A percentile compares a stretch with the other conserved stretches of the same genome.
Conservation (phyloP, 2,113 vertebrate genomes). For the Callocephalon fimbriatum region DNA sequence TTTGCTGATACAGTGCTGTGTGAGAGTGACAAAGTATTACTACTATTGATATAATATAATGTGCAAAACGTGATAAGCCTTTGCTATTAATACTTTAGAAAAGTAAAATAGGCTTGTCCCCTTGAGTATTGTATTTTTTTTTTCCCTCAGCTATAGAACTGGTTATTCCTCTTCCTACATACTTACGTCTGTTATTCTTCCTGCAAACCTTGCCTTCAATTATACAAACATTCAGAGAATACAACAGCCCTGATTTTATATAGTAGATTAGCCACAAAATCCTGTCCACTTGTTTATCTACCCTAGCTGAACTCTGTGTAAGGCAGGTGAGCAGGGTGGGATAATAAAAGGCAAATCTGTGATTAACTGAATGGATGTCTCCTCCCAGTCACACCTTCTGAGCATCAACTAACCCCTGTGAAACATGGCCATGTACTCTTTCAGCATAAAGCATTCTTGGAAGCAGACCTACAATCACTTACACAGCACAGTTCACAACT, state of each 20-base stretch:
- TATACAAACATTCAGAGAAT: not conserved
- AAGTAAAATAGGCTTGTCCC: not conserved
- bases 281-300: not conserved
- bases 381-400: not conserved
- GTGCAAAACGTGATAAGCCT: not conserved
- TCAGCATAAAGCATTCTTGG: not conserved
- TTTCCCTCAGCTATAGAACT: not conserved
- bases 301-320: not conserved
- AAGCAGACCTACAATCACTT: not conserved
- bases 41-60: not conserved
- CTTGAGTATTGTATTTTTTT: not conserved
- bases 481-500: not conserved
- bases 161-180: not conserved
- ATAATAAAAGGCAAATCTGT: not conserved
- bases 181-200: not conserved
- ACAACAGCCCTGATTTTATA: not conserved
- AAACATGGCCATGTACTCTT: not conserved
- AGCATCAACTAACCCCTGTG: not conserved
- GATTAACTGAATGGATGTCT: not conserved
- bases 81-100: not conserved
- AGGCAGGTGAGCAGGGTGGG: not conserved
- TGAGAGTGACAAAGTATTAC: not conserved
- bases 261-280: not conserved
- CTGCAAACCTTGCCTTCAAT: not conserved
- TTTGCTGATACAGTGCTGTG: not conserved